A percentile compares a stretch with the other conserved stretches of the same genome.
Conservation (phyloP, 2,888 invertebrate genomes). For the Strigamia crassipes region DNA sequence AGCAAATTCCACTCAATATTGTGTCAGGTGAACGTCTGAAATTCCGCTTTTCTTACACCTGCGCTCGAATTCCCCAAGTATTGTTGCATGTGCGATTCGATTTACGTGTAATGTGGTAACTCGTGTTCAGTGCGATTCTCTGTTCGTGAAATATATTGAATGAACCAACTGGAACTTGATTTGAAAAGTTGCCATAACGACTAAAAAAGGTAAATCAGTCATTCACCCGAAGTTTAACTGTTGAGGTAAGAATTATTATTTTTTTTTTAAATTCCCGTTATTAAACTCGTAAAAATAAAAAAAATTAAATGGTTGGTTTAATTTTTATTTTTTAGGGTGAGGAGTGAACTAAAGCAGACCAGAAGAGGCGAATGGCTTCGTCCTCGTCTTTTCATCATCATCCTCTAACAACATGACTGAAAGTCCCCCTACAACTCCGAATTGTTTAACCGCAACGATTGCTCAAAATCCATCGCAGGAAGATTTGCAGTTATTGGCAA, state of each 20-base stretch:
- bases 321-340: background rate
- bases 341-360: background rate
- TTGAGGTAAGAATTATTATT: background rate
- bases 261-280: background rate
- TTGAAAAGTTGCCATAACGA: conserved; percentile 6
- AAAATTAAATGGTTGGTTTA: no score
- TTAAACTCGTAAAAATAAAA: background rate
- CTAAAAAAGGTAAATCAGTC: background rate
- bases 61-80: background rate
- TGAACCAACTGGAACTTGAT: background rate
- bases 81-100: background rate
- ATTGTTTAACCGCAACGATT: background rate
- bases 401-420: conserved; percentile 46
- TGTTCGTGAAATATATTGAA: no score
- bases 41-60: background rate
- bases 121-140: background rate
- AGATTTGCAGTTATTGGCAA: conserved; percentile 88
- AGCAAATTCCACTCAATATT: conserved; percentile 33
- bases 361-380: conserved; percentile 42
- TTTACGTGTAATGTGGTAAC: background rate
- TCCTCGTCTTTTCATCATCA: background rate
- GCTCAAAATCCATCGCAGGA: conserved; percentile 61
- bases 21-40: conserved; percentile 16
- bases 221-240: conserved; percentile 28
- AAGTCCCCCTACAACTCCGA: conserved; percentile 17